phyloP scores from a whole-genome alignment of 2,797 vertebrate species.

The Helicolenus hilgendorfi region DNA sequence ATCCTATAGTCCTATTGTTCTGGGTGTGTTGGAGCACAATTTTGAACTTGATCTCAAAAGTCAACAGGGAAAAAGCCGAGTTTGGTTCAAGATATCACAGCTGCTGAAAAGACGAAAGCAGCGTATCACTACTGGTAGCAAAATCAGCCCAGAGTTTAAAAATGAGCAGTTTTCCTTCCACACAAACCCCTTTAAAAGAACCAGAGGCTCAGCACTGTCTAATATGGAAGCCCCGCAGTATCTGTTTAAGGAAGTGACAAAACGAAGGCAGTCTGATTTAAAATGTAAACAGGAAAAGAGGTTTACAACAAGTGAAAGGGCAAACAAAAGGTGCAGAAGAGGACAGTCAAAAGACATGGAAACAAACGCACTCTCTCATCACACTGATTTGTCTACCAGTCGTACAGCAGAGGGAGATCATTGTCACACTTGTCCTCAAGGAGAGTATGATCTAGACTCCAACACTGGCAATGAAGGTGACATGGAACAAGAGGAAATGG shows the following conservation, averaged over 20 bases:
- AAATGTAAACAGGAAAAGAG: not conserved
- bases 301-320: not conserved
- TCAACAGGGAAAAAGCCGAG: not conserved
- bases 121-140: not conserved
- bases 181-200: not conserved
- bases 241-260: not conserved
- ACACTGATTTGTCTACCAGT: not conserved
- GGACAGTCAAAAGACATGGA: not conserved
- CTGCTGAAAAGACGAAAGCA: constrained; percentile 19
- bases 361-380: not conserved
- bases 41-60: constrained; percentile 36
- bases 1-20: constrained; percentile 15
- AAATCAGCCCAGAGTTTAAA: not conserved
- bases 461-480: not conserved
- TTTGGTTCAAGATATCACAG: not conserved
- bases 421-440: not conserved
- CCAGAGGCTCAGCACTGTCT: not conserved
- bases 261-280: not conserved
- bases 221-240: not conserved
- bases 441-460: not conserved
- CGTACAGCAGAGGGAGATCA: not conserved
- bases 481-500: not conserved
- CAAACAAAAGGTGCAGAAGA: not conserved
- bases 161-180: not conserved
- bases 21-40: constrained; percentile 38